Base-by-base conservation (phyloP, 2,888 invertebrate genomes). In the Phania funesta region DNA sequence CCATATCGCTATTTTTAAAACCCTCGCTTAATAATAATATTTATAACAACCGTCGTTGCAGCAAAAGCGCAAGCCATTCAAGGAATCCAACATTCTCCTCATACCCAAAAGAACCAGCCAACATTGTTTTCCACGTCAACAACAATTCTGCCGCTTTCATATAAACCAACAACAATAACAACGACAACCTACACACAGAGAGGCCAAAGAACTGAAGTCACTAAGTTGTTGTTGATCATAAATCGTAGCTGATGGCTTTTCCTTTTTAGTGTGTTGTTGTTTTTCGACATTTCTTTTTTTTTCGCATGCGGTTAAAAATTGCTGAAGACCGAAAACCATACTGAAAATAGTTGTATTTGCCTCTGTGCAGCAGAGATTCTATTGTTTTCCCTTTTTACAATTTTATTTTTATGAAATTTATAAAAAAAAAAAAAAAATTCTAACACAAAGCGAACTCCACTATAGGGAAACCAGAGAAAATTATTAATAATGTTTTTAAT, bases 61-160 rank as follows among this genome's bases (percentile, higher is more conserved):
- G 44, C 71, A 67, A n/a, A n/a, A 76, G 52, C 65, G 74, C 48
- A 83, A 79, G 81, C 83, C 80, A 81, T 65, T 84, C 84, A 65
- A 84, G 64, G 52, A 67, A 76, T 35, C n/a, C n/a, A 76, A 50
- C 32, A 60, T 65, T 62, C 60, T 32, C 50, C 67, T 75, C 35
- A 29, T 22, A 50, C 67, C 75, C 62, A 46, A 67, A 67, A 41
- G 16, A 48, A 83, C 46, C 54, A 65, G 29, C 64, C 73, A 46
- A 65, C 74, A 85, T 81, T 85, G 84, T 85, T 84, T 86, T 62
- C 76, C 64, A 85, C 81, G 82, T 68, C 62, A 76, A 76, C 76
- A 76, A 52, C 41, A 60, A 32, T 52, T 81, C 56, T 81, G 73
- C 79, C 64, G 84, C 86, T 86, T 86, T 87, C 85, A 87, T 86